Percentiles rank a stretch among this genome's conserved stretches.
Conservation (phyloP, 2,797 vertebrate genomes). For the Naso thynnoides region DNA sequence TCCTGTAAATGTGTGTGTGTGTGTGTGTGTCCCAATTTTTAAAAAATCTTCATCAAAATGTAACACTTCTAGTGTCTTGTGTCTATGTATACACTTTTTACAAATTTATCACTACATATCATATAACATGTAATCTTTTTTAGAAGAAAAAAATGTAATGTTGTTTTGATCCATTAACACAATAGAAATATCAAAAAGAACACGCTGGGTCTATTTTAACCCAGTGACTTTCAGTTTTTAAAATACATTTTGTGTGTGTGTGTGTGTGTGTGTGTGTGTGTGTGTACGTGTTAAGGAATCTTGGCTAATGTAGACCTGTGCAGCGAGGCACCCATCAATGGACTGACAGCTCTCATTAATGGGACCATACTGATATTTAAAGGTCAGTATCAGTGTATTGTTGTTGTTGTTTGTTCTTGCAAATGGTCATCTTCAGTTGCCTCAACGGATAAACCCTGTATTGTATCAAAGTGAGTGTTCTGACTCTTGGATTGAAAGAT, state of each 20-base stretch:
- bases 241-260: neutral
- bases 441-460: too few relatives aligned
- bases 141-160: neutral
- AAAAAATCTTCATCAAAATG: too few relatives aligned
- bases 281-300: slow-evolving; percentile 50
- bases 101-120: too few relatives aligned
- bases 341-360: slow-evolving; percentile 88
- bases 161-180: neutral
- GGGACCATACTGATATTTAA: slow-evolving; percentile 91
- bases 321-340: slow-evolving; percentile 85
- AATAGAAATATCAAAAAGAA: neutral
- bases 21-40: neutral
- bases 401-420: neutral
- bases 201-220: neutral
- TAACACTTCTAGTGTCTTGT: too few relatives aligned
- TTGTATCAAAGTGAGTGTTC: neutral
- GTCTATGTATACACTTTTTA: too few relatives aligned
- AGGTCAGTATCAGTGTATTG: slow-evolving; percentile 82
- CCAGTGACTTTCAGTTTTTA: neutral
- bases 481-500: neutral
- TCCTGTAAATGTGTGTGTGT: neutral
- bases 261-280: slow-evolving; percentile 1
- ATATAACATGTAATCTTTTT: too few relatives aligned
- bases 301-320: slow-evolving; percentile 85
- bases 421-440: too few relatives aligned